A percentile compares a stretch with the other conserved stretches of the same genome.
phyloP scores from a whole-genome alignment of 2,113 vertebrate species.

The Pavo muticus region DNA sequence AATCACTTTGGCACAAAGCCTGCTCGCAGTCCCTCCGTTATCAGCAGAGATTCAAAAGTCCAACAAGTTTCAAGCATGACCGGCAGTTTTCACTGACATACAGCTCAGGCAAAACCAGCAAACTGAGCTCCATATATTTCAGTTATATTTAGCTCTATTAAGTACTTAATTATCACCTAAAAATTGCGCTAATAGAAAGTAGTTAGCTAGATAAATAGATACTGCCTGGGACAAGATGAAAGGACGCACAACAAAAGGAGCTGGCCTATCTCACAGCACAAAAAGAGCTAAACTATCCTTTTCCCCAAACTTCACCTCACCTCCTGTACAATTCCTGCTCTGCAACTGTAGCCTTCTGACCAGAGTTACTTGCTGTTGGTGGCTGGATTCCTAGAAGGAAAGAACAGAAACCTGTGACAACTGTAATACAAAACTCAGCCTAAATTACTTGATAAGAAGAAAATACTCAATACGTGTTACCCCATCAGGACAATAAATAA shows the following conservation, averaged over 20 bases:
- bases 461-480: background rate
- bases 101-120: background rate
- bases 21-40: background rate
- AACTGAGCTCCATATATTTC: background rate
- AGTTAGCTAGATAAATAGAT: background rate
- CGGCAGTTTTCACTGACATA: background rate
- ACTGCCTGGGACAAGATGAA: background rate
- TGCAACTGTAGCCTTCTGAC: constrained; percentile 64
- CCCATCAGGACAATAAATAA: background rate
- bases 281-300: background rate
- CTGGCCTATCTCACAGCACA: background rate
- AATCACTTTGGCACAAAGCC: background rate
- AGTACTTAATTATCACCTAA: background rate
- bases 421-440: background rate
- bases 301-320: constrained; percentile 69
- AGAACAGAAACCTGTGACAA: background rate
- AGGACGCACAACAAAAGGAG: background rate
- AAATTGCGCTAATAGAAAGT: background rate
- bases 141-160: background rate
- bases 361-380: constrained; percentile 7
- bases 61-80: background rate
- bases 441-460: background rate
- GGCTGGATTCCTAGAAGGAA: constrained; percentile 53
- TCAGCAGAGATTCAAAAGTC: background rate
- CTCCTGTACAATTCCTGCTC: constrained; percentile 85